Conservation (phyloP, 2,113 vertebrate genomes). For the Acanthochromis polyacanthus region DNA sequence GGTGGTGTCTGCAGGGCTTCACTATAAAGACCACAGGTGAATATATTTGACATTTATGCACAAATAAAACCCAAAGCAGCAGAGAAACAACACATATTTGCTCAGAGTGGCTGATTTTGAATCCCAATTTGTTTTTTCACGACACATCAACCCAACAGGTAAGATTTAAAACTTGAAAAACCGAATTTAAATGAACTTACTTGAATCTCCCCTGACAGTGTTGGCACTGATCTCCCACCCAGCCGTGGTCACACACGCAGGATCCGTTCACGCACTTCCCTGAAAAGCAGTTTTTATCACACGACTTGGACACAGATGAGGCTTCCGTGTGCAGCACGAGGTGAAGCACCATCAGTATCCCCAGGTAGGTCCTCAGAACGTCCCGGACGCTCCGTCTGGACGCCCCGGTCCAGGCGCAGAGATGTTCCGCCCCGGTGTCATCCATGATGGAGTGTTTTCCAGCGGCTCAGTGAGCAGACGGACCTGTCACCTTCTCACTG, state of each 20-base stretch:
- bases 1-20: no score
- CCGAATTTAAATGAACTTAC: conserved; percentile 84
- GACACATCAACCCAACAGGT: neutral
- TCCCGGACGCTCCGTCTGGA: neutral
- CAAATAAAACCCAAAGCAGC: no score
- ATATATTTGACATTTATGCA: no score
- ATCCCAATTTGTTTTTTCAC: no score
- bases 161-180: neutral
- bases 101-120: no score
- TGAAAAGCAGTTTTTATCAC: conserved; percentile 63
- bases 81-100: no score
- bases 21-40: no score
- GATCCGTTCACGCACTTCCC: conserved; percentile 93
- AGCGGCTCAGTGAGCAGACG: neutral
- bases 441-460: conserved; percentile 42
- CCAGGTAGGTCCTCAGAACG: conserved; percentile 49
- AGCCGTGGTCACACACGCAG: conserved; percentile 95
- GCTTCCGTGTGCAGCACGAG: conserved; percentile 46
- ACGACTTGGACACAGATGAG: conserved; percentile 44
- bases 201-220: conserved; percentile 97
- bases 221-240: conserved; percentile 96
- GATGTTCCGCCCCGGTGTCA: neutral
- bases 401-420: conserved; percentile 23
- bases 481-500: conserved; percentile 22
- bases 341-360: conserved; percentile 47